Percentiles rank a stretch among this genome's conserved stretches.
Conservation (phyloP, 2,113 vertebrate genomes). For the Rhea americana region DNA sequence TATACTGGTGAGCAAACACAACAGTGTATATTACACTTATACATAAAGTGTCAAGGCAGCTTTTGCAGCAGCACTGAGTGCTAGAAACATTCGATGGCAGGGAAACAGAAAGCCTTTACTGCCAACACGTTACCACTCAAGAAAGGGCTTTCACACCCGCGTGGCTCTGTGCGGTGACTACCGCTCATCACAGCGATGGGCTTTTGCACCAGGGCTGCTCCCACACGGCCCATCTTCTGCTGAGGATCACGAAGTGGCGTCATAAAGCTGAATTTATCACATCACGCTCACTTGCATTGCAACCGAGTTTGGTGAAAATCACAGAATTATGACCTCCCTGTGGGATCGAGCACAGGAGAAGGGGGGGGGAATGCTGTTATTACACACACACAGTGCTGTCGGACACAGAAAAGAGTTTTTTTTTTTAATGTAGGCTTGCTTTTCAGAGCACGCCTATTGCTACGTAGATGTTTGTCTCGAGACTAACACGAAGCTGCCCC, state of each 20-base stretch:
- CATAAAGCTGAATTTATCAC: slow-evolving; percentile 73
- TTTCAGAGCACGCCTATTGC: background rate
- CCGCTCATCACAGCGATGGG: background rate
- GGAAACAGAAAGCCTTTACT: slow-evolving; percentile 56
- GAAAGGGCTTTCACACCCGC: slow-evolving; percentile 24
- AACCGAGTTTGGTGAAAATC: slow-evolving; percentile 72
- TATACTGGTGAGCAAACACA: background rate
- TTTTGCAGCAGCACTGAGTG: slow-evolving; percentile 5
- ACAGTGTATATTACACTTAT: slow-evolving; percentile 49
- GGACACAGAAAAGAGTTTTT: slow-evolving; percentile 16
- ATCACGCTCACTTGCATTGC: slow-evolving; percentile 73
- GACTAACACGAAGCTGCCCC: background rate
- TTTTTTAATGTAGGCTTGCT: background rate
- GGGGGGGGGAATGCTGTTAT: slow-evolving; percentile 65
- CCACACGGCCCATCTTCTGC: slow-evolving; percentile 67
- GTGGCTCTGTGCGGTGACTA: slow-evolving; percentile 11
- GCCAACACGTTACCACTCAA: background rate
- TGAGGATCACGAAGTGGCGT: slow-evolving; percentile 65
- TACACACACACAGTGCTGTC: slow-evolving; percentile 54
- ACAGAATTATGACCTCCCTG: slow-evolving; percentile 72
- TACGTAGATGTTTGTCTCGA: background rate
- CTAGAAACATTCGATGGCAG: slow-evolving; percentile 29
- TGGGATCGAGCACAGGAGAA: slow-evolving; percentile 72
- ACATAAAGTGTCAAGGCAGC: slow-evolving; percentile 39
- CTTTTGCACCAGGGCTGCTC: slow-evolving; percentile 26